phyloP scores from a whole-genome alignment of 2,797 vertebrate species.

The Melanotaenia maccullochi region DNA sequence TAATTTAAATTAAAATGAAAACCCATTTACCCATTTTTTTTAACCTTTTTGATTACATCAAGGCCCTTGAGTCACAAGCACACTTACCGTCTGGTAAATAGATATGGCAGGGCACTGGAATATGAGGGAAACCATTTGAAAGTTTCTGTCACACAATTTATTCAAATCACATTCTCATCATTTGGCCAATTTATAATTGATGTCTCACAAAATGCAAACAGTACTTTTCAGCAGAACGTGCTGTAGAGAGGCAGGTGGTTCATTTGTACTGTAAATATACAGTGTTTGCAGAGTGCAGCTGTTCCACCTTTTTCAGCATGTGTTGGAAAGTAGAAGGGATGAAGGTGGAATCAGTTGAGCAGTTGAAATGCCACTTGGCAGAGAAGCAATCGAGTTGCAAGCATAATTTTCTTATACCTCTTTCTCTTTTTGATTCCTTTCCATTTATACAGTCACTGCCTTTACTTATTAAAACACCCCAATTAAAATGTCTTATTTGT shows the following conservation, averaged over 20 bases:
- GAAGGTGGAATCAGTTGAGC: slow-evolving; percentile 57
- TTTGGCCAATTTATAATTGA: slow-evolving; percentile 35
- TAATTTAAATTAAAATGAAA: not conserved
- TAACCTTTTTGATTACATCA: not conserved
- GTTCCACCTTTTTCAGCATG: slow-evolving; percentile 48
- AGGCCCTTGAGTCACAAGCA: not conserved
- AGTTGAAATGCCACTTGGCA: slow-evolving; percentile 71
- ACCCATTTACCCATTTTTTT: not conserved
- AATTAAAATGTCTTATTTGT: slow-evolving; percentile 56
- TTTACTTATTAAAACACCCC: slow-evolving; percentile 43
- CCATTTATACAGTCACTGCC: slow-evolving; percentile 14
- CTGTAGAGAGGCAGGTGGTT: slow-evolving; percentile 31
- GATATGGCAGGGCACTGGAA: not conserved
- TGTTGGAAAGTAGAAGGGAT: slow-evolving; percentile 52
- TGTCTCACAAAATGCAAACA: slow-evolving; percentile 31
- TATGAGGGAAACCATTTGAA: not conserved
- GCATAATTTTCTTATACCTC: slow-evolving; percentile 40
- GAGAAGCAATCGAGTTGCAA: slow-evolving; percentile 73
- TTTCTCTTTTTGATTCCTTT: slow-evolving; percentile 8
- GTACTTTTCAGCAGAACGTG: not conserved
- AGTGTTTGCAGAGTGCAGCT: slow-evolving; percentile 33
- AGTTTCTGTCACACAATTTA: not conserved
- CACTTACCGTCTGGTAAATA: not conserved
- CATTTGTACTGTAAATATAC: slow-evolving; percentile 34
- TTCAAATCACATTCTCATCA: slow-evolving; percentile 19